Percentiles rank a stretch among this genome's conserved stretches.
These are phyloP conservation scores for Coccyzus lansbergi DNA, from an alignment of 2,797 vertebrate species.

Conservation along the genomic window DNA sequence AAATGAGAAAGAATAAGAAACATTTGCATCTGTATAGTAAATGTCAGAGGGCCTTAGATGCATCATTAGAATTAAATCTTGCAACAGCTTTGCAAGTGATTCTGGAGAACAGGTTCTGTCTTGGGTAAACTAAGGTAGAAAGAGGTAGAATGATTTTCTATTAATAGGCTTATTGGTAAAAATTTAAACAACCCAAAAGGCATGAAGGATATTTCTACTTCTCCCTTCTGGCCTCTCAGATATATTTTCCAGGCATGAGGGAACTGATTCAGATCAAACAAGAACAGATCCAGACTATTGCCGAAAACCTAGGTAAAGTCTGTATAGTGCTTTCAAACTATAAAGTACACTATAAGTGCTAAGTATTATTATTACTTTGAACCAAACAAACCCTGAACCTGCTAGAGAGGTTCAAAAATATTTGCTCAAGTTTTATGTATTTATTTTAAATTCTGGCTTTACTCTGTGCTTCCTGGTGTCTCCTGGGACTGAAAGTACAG, in stretches of 20 bases:
- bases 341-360: constrained; percentile 47
- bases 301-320: constrained; percentile 31
- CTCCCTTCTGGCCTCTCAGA: constrained; percentile 21
- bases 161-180: neutral
- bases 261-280: neutral
- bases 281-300: neutral
- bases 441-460: constrained; percentile 63
- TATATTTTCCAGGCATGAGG: neutral
- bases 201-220: neutral
- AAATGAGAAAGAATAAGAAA: constrained; percentile 29
- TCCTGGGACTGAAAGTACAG: constrained; percentile 36
- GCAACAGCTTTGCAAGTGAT: neutral
- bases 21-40: neutral
- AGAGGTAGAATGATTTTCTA: neutral
- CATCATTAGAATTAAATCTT: neutral
- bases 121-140: neutral
- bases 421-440: constrained; percentile 69
- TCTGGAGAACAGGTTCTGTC: neutral
- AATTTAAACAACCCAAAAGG: constrained; percentile 9
- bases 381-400: constrained; percentile 62
- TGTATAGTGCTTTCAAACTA: constrained; percentile 29
- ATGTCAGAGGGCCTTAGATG: neutral
- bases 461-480: constrained; percentile 41
- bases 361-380: constrained; percentile 64
- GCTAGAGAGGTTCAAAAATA: constrained; percentile 60